phyloP scores from a whole-genome alignment of 2,888 invertebrate species.

The Agrochola litura region DNA sequence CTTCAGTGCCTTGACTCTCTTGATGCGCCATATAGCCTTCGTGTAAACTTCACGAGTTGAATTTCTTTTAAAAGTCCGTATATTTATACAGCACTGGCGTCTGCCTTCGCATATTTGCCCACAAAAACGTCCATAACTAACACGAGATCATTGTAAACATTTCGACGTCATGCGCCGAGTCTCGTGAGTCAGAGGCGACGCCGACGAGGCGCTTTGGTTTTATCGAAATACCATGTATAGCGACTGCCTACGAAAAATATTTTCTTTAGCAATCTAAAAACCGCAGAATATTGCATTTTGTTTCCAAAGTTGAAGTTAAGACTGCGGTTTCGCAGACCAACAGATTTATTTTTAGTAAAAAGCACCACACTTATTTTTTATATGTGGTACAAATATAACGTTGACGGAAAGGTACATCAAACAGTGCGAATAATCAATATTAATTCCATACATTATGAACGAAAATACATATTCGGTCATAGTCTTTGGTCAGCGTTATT shows the following conservation, averaged over 20 bases:
- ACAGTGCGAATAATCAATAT: slow-evolving; percentile 9
- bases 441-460: slow-evolving; percentile 18
- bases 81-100: slow-evolving; percentile 39
- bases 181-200: slow-evolving; percentile 77
- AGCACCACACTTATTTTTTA: slow-evolving; percentile 1
- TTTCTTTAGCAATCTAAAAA: slow-evolving; percentile 45
- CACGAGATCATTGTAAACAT: slow-evolving; percentile 70
- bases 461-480: slow-evolving; percentile 50
- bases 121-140: slow-evolving; percentile 56
- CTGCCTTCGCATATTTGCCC: slow-evolving; percentile 47
- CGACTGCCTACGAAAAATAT: slow-evolving; percentile 57
- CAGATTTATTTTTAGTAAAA: slow-evolving; percentile 20
- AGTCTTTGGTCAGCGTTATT: slow-evolving; percentile 62
- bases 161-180: slow-evolving; percentile 69
- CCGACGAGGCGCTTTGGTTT: slow-evolving; percentile 68
- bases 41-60: slow-evolving; percentile 11
- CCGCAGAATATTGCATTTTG: slow-evolving; percentile 29
- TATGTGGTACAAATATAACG: slow-evolving; percentile 11
- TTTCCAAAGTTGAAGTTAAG: neutral
- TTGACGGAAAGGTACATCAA: neutral
- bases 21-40: slow-evolving; percentile 22
- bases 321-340: slow-evolving; percentile 36
- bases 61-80: slow-evolving; percentile 38
- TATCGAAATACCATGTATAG: slow-evolving; percentile 81
- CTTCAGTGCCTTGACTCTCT: slow-evolving; percentile 24